Conservation (phyloP, 2,113 vertebrate genomes). For the Limnothrissa miodon region DNA sequence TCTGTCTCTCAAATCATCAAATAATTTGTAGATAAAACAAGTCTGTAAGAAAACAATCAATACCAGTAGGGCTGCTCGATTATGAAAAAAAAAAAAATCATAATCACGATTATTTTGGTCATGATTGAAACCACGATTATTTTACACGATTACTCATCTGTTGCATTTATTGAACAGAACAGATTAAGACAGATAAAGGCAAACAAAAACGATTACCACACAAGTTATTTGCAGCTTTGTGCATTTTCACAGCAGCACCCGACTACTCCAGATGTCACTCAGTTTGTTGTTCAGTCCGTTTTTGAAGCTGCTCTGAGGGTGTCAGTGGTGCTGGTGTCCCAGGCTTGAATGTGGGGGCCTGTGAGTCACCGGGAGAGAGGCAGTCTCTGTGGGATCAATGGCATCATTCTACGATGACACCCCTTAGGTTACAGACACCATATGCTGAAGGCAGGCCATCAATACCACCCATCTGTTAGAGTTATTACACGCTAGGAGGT, state of each 20-base stretch:
- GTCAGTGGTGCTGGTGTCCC: slow-evolving; percentile 8
- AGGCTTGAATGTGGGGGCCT: neutral
- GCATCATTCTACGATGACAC: slow-evolving; percentile 35
- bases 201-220: too few species aligned
- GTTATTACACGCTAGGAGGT: slow-evolving; percentile 10
- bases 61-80: too few species aligned
- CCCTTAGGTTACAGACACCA: slow-evolving; percentile 53
- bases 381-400: neutral
- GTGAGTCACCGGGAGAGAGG: neutral
- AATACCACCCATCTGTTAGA: slow-evolving; percentile 24
- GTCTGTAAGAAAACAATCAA: neutral
- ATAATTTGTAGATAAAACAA: neutral
- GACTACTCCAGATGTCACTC: neutral
- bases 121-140: too few species aligned
- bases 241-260: neutral
- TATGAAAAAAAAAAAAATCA: too few species aligned
- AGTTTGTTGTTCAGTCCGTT: neutral
- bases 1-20: neutral
- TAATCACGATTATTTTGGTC: too few species aligned
- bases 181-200: too few species aligned
- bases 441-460: slow-evolving; percentile 21
- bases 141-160: too few species aligned
- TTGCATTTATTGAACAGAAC: too few species aligned
- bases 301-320: neutral
- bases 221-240: neutral